Evolutionary conservation across 2,113 vertebrate species (phyloP), one percentile per base, ranked within the genome.

Genomic region (Riparia riparia): DNA sequence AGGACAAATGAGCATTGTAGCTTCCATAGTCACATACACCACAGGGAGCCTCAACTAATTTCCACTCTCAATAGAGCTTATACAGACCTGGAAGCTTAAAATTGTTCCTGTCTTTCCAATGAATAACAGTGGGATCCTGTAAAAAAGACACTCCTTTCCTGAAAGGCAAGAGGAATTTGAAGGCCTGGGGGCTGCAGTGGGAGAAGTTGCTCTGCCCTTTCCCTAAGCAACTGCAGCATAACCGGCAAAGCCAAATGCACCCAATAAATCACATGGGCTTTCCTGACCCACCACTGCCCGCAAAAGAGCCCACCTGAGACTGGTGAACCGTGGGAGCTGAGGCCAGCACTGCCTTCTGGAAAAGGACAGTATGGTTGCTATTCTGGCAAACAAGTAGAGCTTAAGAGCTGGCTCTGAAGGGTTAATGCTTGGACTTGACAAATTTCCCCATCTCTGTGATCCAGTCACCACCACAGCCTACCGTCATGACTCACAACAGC

Each of bases 31-130:
- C 96, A 95, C 95, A 96, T 84, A 89, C 94, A 0, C 96, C 94
- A 91, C 89, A n/a, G 96, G 95, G 96, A 96, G 96, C 81, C 95
- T 79, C 95, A 97, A 96, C 96, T 97, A 97, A 97, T 96, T 96
- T 97, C 96, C 93, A 94, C 96, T 96, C 90, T 97, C 95, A 96
- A 96, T 94, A 96, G 96, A 97, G 94, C 95, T 95, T 96, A 97
- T 96, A 92, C 79, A 94, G 92, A 97, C 95, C 93, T 97, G 95
- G 96, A 93, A 96, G 95, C 95, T 96, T 96, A 95, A 97, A 96
- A 97, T 96, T 96, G 90, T 90, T 95, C 93, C 94, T 51, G 81
- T 93, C 94, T 95, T 92, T 85, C 89, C 90, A 95, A 34, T 96
- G 95, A 97, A 94, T 92, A 96, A 79, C 72, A 88, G 28, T 92